Conservation (phyloP, 2,797 vertebrate species). For the Phrynocephalus guinanensis region DNA sequence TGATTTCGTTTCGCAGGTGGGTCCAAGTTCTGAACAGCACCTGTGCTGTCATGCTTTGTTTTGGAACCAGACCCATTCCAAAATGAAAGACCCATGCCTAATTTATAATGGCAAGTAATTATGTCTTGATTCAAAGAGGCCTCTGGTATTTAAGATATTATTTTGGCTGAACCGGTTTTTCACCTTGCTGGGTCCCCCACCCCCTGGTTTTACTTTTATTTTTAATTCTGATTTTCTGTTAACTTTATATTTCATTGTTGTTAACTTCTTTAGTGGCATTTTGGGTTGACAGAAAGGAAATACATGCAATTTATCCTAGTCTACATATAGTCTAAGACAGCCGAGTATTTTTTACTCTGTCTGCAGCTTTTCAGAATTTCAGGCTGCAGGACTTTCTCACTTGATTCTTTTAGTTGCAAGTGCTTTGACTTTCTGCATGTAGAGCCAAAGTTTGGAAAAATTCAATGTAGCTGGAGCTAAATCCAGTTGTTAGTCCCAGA, state of each 20-base stretch:
- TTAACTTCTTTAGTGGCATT: background rate
- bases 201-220: background rate
- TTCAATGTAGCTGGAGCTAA: no score
- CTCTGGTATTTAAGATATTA: no score
- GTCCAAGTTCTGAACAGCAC: no score
- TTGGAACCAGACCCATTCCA: no score
- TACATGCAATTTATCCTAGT: background rate
- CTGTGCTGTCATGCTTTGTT: no score
- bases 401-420: background rate
- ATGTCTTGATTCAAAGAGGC: no score
- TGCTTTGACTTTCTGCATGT: background rate
- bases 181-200: no score
- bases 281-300: background rate
- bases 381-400: background rate
- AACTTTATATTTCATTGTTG: background rate
- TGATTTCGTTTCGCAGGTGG: no score
- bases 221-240: background rate
- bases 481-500: no score
- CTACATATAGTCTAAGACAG: background rate
- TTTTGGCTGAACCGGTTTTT: no score
- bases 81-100: no score
- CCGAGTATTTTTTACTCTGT: background rate
- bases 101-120: no score
- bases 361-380: conserved; percentile 60
- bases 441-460: background rate